Conservation (phyloP, 2,113 vertebrate genomes). For the Cryptomyrus ogoouensis region DNA sequence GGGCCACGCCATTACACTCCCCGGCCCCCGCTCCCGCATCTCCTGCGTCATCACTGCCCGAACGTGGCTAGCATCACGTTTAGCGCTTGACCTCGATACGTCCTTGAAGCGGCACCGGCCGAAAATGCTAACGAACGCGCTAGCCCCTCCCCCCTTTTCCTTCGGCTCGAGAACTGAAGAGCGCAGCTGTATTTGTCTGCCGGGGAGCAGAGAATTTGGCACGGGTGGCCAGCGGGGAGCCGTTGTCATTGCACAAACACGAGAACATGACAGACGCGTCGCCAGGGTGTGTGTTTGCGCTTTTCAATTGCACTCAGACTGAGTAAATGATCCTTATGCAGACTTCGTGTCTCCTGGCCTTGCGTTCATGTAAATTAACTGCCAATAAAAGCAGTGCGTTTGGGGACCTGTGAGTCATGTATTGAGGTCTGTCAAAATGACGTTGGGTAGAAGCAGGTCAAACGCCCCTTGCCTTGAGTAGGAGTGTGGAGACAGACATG, state of each 20-base stretch:
- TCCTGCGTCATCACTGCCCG: background rate
- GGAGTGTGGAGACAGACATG: background rate
- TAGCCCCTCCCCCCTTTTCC: background rate
- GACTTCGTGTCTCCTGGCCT: background rate
- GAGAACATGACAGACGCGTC: background rate
- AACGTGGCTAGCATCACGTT: background rate
- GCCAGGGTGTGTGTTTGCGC: background rate
- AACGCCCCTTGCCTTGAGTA: background rate
- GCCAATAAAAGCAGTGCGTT: background rate
- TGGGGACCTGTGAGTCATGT: background rate
- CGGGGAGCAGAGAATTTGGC: background rate
- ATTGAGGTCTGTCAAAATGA: background rate
- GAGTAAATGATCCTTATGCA: background rate
- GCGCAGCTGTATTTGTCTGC: background rate
- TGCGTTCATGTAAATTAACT: background rate
- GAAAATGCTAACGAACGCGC: background rate
- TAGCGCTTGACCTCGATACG: background rate
- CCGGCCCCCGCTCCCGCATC: background rate
- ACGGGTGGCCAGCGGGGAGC: background rate
- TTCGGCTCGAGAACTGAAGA: background rate
- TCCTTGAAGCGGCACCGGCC: background rate
- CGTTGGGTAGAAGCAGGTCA: background rate
- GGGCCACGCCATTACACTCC: background rate
- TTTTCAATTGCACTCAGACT: background rate
- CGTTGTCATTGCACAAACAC: background rate